Evolutionary conservation across 2,888 invertebrate species (phyloP).

Genomic region (Bellardia pandia): DNA sequence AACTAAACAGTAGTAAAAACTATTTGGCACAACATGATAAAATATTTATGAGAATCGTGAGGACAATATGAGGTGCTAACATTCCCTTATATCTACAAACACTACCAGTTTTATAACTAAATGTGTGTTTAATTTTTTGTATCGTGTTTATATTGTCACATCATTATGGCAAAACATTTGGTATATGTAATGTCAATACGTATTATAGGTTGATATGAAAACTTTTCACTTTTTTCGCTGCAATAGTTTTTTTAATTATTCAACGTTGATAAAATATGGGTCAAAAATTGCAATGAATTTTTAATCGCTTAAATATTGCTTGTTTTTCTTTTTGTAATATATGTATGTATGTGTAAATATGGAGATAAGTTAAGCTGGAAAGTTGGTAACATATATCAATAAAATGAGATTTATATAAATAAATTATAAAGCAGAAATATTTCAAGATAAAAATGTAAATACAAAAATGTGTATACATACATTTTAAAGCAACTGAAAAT

Average conservation of each 20-base stretch:
- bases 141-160: slow-evolving; percentile 37
- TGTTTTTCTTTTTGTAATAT: no score
- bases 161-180: slow-evolving; percentile 44
- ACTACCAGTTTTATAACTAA: slow-evolving; percentile 1
- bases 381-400: no score
- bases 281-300: not conserved
- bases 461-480: no score
- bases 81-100: not conserved
- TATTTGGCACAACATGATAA: slow-evolving; percentile 7
- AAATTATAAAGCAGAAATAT: no score
- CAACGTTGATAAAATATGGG: not conserved
- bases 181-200: slow-evolving; percentile 35
- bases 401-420: no score
- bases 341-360: no score
- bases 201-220: not conserved
- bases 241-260: not conserved
- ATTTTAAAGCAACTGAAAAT: no score
- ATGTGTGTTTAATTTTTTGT: not conserved
- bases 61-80: not conserved
- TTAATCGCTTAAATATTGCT: not conserved
- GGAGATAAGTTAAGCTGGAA: no score
- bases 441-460: no score
- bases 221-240: slow-evolving; percentile 7
- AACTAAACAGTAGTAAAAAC: not conserved
- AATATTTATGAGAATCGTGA: slow-evolving; percentile 1